Conservation (phyloP, 2,113 vertebrate genomes). For the Coryphaenoides rupestris region DNA sequence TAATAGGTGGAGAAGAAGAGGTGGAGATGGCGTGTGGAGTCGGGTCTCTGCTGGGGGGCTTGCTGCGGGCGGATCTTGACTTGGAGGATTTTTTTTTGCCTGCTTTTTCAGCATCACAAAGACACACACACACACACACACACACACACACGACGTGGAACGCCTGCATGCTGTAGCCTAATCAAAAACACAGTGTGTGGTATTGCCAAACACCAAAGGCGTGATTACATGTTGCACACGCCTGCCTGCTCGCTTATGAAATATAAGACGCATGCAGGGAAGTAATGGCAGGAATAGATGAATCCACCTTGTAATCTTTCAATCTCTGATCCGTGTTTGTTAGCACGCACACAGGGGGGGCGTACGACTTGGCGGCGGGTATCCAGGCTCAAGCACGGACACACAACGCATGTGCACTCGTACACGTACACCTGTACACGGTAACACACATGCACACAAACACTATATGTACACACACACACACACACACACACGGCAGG, state of each 20-base stretch:
- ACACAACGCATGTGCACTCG: not conserved
- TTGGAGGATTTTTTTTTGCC: no score
- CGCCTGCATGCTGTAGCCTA: not conserved
- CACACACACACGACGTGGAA: no score
- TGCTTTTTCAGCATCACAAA: no score
- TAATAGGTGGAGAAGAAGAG: no score
- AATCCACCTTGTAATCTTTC: slow-evolving; percentile 16
- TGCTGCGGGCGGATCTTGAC: no score
- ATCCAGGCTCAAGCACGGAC: not conserved
- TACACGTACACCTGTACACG: not conserved
- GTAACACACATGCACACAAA: not conserved
- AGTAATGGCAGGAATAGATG: slow-evolving; percentile 19
- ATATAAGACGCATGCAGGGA: not conserved
- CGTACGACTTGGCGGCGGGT: slow-evolving; percentile 12
- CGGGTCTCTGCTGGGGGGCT: no score
- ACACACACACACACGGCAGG: slow-evolving; percentile 9
- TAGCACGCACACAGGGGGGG: slow-evolving; percentile 15
- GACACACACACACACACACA: no score
- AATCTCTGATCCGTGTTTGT: slow-evolving; percentile 35
- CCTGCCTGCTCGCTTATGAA: not conserved
- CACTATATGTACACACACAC: not conserved
- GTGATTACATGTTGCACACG: slow-evolving; percentile 16
- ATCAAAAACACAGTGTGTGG: slow-evolving; percentile 10
- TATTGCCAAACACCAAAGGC: slow-evolving; percentile 2
- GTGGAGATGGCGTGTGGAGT: no score